phyloP scores from a whole-genome alignment of 2,113 vertebrate species.

The Nannospalax galili region DNA sequence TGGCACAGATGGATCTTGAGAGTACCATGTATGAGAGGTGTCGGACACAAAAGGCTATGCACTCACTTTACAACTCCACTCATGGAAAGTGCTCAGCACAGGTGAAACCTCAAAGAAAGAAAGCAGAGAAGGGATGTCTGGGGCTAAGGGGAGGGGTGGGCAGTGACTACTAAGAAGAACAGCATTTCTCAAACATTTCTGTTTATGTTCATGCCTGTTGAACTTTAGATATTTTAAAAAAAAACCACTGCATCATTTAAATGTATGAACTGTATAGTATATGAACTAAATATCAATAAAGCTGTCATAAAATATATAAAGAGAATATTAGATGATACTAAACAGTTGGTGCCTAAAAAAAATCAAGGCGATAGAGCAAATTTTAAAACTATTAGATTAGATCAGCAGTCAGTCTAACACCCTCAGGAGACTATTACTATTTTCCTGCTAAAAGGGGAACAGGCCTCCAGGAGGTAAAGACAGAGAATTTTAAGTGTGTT shows the following conservation, averaged over 20 bases:
- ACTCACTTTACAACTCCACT: background rate
- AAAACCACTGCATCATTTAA: background rate
- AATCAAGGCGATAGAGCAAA: background rate
- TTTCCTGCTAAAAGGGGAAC: background rate
- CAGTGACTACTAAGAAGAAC: background rate
- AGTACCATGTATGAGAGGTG: background rate
- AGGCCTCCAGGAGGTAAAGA: background rate
- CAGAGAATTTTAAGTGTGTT: background rate
- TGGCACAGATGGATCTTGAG: background rate
- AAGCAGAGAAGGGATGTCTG: background rate
- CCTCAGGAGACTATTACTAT: background rate
- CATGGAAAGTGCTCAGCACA: background rate
- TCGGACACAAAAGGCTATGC: background rate
- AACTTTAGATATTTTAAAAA: background rate
- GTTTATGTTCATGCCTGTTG: background rate
- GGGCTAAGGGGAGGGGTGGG: background rate
- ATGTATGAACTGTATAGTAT: background rate
- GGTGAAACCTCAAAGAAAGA: background rate
- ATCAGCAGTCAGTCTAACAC: background rate
- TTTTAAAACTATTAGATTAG: background rate
- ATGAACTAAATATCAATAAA: background rate
- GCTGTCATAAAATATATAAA: background rate
- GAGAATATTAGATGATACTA: conserved; percentile 20
- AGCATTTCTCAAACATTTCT: no score
- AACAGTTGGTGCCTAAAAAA: background rate